These are phyloP conservation scores for Corythoichthys haematopterus DNA, from an alignment of 2,113 vertebrate species.

Conservation along the genomic window DNA sequence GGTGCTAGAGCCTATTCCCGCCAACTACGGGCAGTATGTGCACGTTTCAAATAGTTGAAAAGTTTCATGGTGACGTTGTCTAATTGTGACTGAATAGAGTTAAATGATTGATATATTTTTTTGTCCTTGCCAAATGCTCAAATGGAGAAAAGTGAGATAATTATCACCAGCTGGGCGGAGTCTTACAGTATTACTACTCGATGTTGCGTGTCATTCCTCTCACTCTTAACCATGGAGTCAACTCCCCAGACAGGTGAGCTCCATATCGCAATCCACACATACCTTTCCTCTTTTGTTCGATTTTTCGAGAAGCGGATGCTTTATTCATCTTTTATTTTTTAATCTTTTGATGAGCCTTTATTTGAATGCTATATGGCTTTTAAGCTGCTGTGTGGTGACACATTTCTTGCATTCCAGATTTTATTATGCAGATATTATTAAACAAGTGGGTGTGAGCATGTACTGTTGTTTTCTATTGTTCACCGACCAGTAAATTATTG, in stretches of 20 bases:
- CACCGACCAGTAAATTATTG: background rate
- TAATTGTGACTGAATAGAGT: background rate
- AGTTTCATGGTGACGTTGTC: background rate
- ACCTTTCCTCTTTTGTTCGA: background rate
- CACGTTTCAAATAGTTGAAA: too few species aligned
- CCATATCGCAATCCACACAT: background rate
- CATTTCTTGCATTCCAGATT: background rate
- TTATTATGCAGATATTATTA: background rate
- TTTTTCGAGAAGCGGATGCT: background rate
- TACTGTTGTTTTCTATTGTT: background rate
- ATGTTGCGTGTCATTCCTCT: background rate
- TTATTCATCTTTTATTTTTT: background rate
- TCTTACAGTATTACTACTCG: constrained; percentile 21
- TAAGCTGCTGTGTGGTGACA: background rate
- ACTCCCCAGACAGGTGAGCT: constrained; percentile 36
- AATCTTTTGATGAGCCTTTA: background rate
- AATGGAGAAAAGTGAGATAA: background rate
- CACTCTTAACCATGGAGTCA: constrained; percentile 30
- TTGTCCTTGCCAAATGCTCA: background rate
- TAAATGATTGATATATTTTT: background rate
- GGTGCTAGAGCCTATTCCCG: too few species aligned
- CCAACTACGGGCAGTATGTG: too few species aligned
- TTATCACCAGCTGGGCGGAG: constrained; percentile 20
- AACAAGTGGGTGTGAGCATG: background rate
- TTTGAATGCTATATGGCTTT: background rate